Evolutionary conservation across 2,797 vertebrate genomes (phyloP).

Genomic region (Anas capensis): DNA sequence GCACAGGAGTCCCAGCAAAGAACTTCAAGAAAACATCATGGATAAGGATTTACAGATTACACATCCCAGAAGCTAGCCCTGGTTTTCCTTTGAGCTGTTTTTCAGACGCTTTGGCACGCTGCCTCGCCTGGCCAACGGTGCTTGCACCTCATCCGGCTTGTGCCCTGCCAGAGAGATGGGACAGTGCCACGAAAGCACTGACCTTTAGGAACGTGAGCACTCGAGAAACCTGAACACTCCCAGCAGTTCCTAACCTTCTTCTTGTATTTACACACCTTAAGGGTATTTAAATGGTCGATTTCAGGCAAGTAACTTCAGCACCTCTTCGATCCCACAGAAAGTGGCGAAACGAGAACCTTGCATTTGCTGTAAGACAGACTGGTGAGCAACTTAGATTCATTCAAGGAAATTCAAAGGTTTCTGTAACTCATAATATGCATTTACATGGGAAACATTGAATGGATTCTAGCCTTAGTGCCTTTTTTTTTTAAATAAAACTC

Average conservation of each 20-base stretch:
- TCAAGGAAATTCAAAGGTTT: neutral
- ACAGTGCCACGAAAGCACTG: neutral
- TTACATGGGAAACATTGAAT: neutral
- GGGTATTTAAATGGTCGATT: neutral
- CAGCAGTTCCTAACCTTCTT: neutral
- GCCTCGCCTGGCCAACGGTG: neutral
- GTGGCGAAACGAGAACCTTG: neutral
- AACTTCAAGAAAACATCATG: neutral
- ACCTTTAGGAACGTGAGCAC: neutral
- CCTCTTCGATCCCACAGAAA: rapidly evolving
- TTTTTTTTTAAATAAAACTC: neutral
- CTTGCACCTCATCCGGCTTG: neutral
- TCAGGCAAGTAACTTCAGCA: neutral
- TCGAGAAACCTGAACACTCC: neutral
- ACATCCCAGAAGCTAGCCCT: neutral
- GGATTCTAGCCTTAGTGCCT: neutral
- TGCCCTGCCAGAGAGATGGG: neutral
- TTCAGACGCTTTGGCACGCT: neutral
- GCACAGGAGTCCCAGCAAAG: rapidly evolving
- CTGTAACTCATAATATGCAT: neutral
- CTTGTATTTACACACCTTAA: neutral
- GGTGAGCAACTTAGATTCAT: neutral
- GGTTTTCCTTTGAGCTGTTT: neutral
- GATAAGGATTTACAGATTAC: neutral
- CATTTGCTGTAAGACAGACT: neutral